These are phyloP conservation scores for Mimumesa dahlbomi DNA, from an alignment of 2,888 invertebrate genomes.

Conservation along the genomic window DNA sequence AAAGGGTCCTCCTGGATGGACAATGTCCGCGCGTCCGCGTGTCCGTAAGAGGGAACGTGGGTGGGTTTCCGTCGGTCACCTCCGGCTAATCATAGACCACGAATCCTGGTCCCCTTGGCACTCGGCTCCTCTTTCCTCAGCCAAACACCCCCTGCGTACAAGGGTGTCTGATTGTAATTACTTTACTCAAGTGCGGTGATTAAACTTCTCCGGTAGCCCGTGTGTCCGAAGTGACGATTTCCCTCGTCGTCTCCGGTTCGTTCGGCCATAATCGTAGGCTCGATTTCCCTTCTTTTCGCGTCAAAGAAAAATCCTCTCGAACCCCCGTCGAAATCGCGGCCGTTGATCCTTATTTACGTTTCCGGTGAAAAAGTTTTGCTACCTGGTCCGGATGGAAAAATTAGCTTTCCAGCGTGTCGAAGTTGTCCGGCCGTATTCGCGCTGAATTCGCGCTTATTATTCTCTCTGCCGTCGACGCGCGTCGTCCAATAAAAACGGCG, in stretches of 20 bases:
- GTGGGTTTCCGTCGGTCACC: conserved; percentile 72
- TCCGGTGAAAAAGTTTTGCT: too few species aligned
- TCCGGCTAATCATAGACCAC: conserved; percentile 78
- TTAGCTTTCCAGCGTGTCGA: conserved; percentile 34
- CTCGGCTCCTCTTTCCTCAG: conserved; percentile 71
- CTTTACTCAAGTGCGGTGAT: conserved; percentile 79
- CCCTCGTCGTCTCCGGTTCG: conserved; percentile 11
- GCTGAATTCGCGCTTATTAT: conserved; percentile 53
- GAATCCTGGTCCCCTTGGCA: conserved; percentile 72
- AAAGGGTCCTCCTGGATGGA: conserved; percentile 73
- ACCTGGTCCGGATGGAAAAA: too few species aligned
- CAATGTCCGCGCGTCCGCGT: conserved; percentile 38
- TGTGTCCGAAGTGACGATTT: conserved; percentile 59
- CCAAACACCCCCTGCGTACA: conserved; percentile 56
- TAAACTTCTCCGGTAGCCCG: conserved; percentile 77
- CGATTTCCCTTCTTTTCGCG: conserved; percentile 54
- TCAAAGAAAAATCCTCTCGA: not conserved
- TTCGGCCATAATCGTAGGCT: conserved; percentile 65
- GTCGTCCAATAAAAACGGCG: conserved; percentile 47
- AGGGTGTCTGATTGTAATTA: conserved; percentile 80
- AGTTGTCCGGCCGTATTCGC: conserved; percentile 13
- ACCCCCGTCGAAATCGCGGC: not conserved
- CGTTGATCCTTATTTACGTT: too few species aligned
- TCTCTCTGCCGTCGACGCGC: conserved; percentile 35
- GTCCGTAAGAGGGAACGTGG: conserved; percentile 41